A percentile compares a stretch with the other conserved stretches of the same genome.
These are phyloP conservation scores for Xyliphius kryptos DNA, from an alignment of 2,113 vertebrate species.

Conservation along the genomic window DNA sequence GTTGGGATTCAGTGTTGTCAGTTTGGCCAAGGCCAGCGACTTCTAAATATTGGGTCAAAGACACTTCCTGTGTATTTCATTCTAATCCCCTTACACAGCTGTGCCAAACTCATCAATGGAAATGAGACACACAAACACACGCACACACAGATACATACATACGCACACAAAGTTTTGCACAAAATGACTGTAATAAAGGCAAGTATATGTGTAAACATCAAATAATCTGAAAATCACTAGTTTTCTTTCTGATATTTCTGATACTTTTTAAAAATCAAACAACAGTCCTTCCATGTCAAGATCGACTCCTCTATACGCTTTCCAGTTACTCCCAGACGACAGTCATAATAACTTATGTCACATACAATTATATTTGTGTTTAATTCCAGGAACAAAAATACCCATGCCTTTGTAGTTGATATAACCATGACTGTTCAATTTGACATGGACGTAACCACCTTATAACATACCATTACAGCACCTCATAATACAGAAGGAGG, in stretches of 20 bases:
- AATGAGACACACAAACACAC: background rate
- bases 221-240: no score
- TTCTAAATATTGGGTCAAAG: constrained; percentile 71
- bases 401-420: constrained; percentile 30
- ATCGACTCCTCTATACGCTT: no score
- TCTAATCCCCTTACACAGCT: constrained; percentile 29
- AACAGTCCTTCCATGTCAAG: no score
- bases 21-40: constrained; percentile 73
- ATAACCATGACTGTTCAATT: constrained; percentile 31
- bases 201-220: no score
- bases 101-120: constrained; percentile 32
- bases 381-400: constrained; percentile 27
- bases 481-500: constrained; percentile 23
- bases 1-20: constrained; percentile 48
- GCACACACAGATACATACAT: no score
- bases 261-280: no score
- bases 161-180: no score
- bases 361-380: constrained; percentile 33
- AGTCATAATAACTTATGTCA: constrained; percentile 34
- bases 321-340: constrained; percentile 22
- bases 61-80: constrained; percentile 74
- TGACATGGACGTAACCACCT: constrained; percentile 34
- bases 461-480: constrained; percentile 17
- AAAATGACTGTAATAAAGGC: no score
- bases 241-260: no score